These are phyloP conservation scores for Holothuria glaberrima DNA, from an alignment of 35 echinoderm and acorn worm genomes.

Conservation along the genomic window DNA sequence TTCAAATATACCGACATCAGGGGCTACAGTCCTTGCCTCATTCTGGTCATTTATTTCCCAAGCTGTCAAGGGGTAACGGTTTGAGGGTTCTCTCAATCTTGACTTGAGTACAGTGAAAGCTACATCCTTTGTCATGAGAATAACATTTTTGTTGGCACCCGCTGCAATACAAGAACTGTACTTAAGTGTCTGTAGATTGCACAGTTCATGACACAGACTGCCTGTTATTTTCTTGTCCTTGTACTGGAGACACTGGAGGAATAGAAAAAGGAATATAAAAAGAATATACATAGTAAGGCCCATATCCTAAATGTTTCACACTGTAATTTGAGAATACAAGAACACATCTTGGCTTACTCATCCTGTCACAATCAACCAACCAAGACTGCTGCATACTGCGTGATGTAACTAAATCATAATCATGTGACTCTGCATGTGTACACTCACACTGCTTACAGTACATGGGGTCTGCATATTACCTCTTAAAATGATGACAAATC, in stretches of 20 bases:
- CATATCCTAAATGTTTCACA: too few species aligned
- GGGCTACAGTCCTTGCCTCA: background rate
- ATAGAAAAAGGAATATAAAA: background rate
- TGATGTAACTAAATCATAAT: too few species aligned
- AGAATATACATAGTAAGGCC: too few species aligned
- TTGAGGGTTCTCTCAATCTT: constrained; percentile 1
- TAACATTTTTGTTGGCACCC: constrained; percentile 27
- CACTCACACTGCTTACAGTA: too few species aligned
- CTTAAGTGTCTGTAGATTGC: background rate
- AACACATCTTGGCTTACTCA: too few species aligned
- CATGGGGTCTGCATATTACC: too few species aligned
- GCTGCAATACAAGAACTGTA: background rate
- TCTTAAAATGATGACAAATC: too few species aligned
- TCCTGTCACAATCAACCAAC: too few species aligned
- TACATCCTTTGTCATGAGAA: background rate
- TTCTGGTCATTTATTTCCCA: constrained; percentile 15
- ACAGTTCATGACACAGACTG: constrained; percentile 17
- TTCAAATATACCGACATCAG: constrained; percentile 8
- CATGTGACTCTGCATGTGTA: too few species aligned
- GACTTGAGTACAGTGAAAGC: constrained; percentile 6
- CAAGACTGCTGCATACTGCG: too few species aligned
- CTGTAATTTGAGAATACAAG: too few species aligned
- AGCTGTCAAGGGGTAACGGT: constrained; percentile 27
- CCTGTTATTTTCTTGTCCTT: background rate
- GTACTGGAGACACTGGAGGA: constrained; percentile 22